These are phyloP conservation scores for Dicrurus megarhynchus DNA, from an alignment of 2,113 vertebrate species.

Conservation along the genomic window DNA sequence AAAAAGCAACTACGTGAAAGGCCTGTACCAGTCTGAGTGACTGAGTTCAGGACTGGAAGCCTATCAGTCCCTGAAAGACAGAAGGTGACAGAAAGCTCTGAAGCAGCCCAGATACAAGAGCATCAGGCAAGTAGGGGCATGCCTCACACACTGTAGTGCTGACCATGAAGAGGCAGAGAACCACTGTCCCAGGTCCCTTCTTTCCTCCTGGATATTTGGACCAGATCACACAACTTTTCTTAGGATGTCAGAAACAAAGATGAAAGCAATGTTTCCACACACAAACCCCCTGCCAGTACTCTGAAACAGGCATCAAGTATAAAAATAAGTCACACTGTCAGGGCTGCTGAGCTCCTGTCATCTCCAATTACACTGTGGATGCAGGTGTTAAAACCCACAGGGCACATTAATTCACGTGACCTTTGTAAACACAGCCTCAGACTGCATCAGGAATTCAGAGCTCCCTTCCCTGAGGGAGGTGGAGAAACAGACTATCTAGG, in stretches of 20 bases:
- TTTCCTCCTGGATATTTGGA: background rate
- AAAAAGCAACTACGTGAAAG: background rate
- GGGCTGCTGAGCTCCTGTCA: background rate
- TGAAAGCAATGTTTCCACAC: background rate
- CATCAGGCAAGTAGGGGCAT: background rate
- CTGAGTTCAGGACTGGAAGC: background rate
- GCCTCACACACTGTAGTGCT: background rate
- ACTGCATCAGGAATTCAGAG: background rate
- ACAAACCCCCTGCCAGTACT: background rate
- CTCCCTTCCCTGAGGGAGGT: background rate
- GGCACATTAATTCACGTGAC: background rate
- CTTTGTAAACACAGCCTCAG: background rate
- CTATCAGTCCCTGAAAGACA: background rate
- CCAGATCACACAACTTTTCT: background rate
- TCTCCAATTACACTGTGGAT: background rate
- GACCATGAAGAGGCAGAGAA: background rate
- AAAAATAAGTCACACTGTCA: background rate
- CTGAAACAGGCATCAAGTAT: background rate
- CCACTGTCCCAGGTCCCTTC: background rate
- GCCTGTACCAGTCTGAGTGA: background rate
- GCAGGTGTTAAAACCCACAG: conserved; percentile 16
- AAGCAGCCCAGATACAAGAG: background rate
- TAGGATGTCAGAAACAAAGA: background rate
- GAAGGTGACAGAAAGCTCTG: background rate
- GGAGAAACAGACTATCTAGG: background rate